phyloP scores from a whole-genome alignment of 1,140 invertebrate species.

The Leptopilina clavipes region DNA sequence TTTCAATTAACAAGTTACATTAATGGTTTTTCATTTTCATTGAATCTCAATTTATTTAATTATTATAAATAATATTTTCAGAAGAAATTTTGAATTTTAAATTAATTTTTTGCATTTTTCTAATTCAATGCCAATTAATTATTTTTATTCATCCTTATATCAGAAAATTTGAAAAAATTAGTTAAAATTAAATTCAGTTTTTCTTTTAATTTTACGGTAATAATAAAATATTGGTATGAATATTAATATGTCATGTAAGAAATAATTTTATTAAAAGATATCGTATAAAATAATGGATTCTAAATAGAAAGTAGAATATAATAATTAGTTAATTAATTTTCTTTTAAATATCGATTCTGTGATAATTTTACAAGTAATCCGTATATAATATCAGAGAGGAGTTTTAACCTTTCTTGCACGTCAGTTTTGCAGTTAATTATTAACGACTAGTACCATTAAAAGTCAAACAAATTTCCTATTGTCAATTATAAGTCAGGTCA shows the following conservation, averaged over 20 bases:
- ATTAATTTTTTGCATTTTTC: no score
- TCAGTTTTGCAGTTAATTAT: not conserved
- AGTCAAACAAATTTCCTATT: not conserved
- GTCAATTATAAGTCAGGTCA: slow-evolving; percentile 2
- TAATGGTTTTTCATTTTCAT: not conserved
- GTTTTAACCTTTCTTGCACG: not conserved
- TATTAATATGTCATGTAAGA: no score
- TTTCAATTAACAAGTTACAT: not conserved
- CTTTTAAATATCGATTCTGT: not conserved
- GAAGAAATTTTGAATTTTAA: no score
- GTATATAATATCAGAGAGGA: not conserved
- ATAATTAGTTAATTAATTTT: not conserved
- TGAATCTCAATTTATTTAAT: not conserved
- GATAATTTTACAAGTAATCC: not conserved
- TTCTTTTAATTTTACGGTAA: no score
- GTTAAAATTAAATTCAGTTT: no score
- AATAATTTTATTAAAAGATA: no score
- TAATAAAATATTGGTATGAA: no score
- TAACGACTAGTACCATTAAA: not conserved
- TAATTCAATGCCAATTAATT: no score
- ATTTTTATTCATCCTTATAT: no score
- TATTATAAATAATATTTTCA: no score
- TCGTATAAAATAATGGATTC: not conserved
- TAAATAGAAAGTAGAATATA: not conserved
- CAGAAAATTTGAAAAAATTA: no score